These are phyloP conservation scores for Helogale parvula DNA, from an alignment of 2,113 vertebrate genomes.

Conservation along the genomic window DNA sequence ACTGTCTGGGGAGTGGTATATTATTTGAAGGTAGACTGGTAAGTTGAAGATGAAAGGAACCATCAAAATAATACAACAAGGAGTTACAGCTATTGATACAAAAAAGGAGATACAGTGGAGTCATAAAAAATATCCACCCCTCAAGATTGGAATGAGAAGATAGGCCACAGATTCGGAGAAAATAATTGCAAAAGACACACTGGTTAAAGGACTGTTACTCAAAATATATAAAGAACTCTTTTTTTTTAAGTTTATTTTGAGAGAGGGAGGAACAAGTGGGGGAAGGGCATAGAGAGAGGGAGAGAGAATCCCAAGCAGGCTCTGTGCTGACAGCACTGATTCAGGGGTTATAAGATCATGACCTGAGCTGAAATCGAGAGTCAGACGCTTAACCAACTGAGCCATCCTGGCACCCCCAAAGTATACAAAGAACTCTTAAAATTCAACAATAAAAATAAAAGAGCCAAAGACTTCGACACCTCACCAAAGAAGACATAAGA, in stretches of 20 bases:
- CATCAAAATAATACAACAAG: not conserved
- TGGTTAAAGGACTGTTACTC: not conserved
- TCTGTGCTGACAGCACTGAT: too few relatives aligned
- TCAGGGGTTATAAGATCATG: too few relatives aligned
- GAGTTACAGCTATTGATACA: not conserved
- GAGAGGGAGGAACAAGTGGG: too few relatives aligned
- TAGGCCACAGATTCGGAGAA: not conserved
- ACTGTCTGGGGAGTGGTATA: not conserved
- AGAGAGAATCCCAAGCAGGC: too few relatives aligned
- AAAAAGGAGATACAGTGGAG: not conserved
- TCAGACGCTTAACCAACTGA: too few relatives aligned
- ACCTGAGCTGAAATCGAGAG: too few relatives aligned
- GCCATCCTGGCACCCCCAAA: not conserved
- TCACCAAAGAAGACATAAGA: not conserved
- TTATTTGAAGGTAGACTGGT: not conserved
- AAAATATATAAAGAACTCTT: not conserved
- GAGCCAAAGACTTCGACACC: not conserved
- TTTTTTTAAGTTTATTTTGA: too few relatives aligned
- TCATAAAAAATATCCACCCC: not conserved
- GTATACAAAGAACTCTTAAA: not conserved
- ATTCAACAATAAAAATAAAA: not conserved
- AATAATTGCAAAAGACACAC: not conserved
- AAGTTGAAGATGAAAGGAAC: not conserved
- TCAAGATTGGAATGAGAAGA: not conserved
- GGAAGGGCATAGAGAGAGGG: too few relatives aligned